phyloP scores from a whole-genome alignment of 1,140 invertebrate genomes.

The Drosophila bocqueti region DNA sequence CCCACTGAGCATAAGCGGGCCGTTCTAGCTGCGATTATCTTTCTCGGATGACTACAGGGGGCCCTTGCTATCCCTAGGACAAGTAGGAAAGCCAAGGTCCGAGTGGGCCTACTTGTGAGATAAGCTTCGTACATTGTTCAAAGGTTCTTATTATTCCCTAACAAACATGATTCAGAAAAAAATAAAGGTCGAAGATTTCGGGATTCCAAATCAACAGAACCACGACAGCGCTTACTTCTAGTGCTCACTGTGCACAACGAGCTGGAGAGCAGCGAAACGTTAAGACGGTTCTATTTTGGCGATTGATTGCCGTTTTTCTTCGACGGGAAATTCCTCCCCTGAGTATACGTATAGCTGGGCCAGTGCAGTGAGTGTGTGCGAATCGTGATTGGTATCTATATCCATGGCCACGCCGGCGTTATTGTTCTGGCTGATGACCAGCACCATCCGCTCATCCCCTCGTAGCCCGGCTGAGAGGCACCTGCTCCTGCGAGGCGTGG shows the following conservation, averaged over 20 bases:
- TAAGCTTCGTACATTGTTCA: not conserved
- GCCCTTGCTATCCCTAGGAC: not conserved
- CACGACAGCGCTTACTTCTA: not conserved
- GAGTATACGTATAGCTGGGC: slow-evolving; percentile 12
- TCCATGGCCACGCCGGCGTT: slow-evolving; percentile 46
- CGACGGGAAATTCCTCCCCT: slow-evolving; percentile 48
- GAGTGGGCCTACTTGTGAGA: not conserved
- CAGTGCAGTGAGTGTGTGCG: slow-evolving; percentile 23
- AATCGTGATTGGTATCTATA: slow-evolving; percentile 62
- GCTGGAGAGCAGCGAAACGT: slow-evolving; percentile 57
- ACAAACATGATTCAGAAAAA: not conserved
- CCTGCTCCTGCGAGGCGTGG: slow-evolving; percentile 63
- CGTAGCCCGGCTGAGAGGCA: slow-evolving; percentile 20
- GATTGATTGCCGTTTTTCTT: slow-evolving; percentile 81
- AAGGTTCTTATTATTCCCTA: not conserved
- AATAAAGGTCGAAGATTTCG: not conserved
- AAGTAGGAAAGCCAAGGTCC: not conserved
- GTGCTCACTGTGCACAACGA: slow-evolving; percentile 23
- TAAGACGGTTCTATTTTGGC: slow-evolving; percentile 78
- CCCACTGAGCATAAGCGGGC: slow-evolving; percentile 66
- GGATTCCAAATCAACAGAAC: not conserved
- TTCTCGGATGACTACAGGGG: slow-evolving; percentile 19
- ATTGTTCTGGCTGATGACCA: slow-evolving; percentile 61
- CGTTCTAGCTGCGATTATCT: slow-evolving; percentile 78
- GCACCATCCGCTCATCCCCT: slow-evolving; percentile 13